phyloP scores from a whole-genome alignment of 1,140 invertebrate genomes.

The Pemphigus obesinymphae region DNA sequence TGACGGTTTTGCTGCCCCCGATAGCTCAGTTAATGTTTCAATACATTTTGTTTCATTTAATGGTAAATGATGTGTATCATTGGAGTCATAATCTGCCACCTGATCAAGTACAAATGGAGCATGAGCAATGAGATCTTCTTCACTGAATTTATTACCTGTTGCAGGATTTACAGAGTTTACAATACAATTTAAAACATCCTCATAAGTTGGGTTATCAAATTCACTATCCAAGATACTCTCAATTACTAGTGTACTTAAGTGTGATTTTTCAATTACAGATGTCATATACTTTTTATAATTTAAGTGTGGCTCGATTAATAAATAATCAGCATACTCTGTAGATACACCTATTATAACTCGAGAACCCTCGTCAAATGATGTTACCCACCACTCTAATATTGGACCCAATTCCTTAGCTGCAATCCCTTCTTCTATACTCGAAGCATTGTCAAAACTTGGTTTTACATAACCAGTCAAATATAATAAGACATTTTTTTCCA shows the following conservation, averaged over 20 bases:
- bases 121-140: conserved; percentile 73
- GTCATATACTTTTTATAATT: conserved; percentile 68
- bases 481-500: conserved; percentile 70
- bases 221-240: conserved; percentile 68
- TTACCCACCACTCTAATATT: conserved; percentile 80
- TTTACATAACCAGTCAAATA: conserved; percentile 80
- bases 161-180: conserved; percentile 58
- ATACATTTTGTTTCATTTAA: conserved; percentile 75
- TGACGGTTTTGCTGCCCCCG: conserved; percentile 61
- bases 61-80: conserved; percentile 58
- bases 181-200: conserved; percentile 60
- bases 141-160: conserved; percentile 62
- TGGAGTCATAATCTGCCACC: conserved; percentile 68
- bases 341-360: conserved; percentile 70
- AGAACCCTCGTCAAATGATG: conserved; percentile 76
- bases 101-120: conserved; percentile 82
- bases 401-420: conserved; percentile 80
- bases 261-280: conserved; percentile 70
- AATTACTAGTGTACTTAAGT: conserved; percentile 74
- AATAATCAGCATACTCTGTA: conserved; percentile 76
- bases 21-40: conserved; percentile 68
- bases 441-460: conserved; percentile 71
- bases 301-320: conserved; percentile 68
- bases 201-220: conserved; percentile 71
- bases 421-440: conserved; percentile 66